Base-by-base conservation (phyloP, 2,888 invertebrate genomes). In the Pammene aurita region DNA sequence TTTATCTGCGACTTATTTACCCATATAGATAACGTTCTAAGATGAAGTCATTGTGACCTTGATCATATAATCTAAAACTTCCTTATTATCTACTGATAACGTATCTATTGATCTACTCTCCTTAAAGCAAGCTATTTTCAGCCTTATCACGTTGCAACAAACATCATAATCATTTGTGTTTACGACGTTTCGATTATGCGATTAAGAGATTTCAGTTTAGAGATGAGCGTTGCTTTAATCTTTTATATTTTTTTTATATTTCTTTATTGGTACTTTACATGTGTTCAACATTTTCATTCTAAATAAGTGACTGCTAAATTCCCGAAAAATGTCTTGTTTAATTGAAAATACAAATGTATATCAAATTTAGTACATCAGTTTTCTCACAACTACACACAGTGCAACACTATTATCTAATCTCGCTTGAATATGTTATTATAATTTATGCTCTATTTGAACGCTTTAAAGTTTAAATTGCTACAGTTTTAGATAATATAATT, bases 51-150 rank as follows among this genome's bases (percentile, higher is more conserved):
- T 44, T 7, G 35, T 42, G 34, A 26, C 68, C 68, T 68, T 68
- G 68, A 64, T 58, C 57, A 26, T 57, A 2, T 62, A 54, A 67
- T 68, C 63, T 58, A n/a, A 14, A 38, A 16, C 35, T 61, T n/a
- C 10, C 35, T 14, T 52, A 46, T 42, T 69, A 65, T 69, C 69
- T 60, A 41, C 26, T 55, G 62, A 67, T 62, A 67, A 48, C 54
- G 13, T 64, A 64, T 64, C 64, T 64, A 54, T 69, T 54, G 46
- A 60, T 60, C 60, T 58, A 50, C 26, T 50, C 50, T 50, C 48
- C 46, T n/a, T 41, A 18, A 5, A 34, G 41, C 7, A 35, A 1
- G n/a, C 46, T 7, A 44, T 52, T 64, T 38, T 58, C 5, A 26
- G 14, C 14, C 38, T 42, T 58, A 58, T 54, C n/a, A 41, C 58